These are phyloP conservation scores for Myzus persicae DNA, from an alignment of 1,140 invertebrate species.

Conservation along the genomic window DNA sequence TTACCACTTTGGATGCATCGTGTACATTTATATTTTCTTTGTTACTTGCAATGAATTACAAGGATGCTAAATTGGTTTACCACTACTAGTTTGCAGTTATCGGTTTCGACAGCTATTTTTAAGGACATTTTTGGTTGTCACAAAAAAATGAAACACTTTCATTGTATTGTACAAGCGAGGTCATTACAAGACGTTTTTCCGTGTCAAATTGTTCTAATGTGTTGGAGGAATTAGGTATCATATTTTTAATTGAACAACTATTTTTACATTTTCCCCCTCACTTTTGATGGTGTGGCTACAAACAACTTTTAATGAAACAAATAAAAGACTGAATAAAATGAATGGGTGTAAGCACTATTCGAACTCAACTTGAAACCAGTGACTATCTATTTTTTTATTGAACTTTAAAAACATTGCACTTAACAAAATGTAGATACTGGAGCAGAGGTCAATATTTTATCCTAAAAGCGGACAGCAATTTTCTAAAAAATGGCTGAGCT, in stretches of 20 bases:
- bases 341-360: not conserved
- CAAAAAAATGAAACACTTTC: not conserved
- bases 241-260: not conserved
- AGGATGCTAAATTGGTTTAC: not conserved
- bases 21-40: not conserved
- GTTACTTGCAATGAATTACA: conserved; percentile 6
- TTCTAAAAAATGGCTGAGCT: not conserved
- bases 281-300: not conserved
- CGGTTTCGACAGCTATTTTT: not conserved
- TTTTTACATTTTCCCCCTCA: not conserved
- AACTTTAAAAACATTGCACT: not conserved
- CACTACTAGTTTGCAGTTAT: not conserved
- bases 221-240: not conserved
- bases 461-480: too few relatives aligned
- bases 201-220: not conserved
- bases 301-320: not conserved
- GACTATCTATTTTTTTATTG: not conserved
- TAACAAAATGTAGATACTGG: not conserved
- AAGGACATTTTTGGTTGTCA: not conserved
- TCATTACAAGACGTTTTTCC: not conserved
- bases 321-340: not conserved
- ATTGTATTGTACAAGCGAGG: not conserved
- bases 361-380: not conserved
- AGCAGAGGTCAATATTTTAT: not conserved
- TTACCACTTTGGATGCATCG: not conserved